Conservation (phyloP, 2,888 invertebrate species). For the Perithous albicinctus region DNA sequence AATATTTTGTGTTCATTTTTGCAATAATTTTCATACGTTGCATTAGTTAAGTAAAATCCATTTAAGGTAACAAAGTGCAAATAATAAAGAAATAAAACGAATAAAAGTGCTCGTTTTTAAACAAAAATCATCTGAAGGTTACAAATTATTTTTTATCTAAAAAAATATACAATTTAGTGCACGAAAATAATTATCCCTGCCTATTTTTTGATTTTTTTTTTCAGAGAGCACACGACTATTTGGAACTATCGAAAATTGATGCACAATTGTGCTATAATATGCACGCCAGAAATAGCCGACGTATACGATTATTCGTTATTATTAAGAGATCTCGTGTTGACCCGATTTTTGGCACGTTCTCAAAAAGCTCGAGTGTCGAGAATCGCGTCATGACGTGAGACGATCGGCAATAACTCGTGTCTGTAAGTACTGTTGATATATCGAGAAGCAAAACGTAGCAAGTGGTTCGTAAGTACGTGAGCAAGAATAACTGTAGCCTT, state of each 20-base stretch:
- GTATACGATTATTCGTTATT: not conserved
- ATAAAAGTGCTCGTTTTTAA: too few relatives aligned
- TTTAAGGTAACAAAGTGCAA: too few relatives aligned
- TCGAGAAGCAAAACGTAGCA: not conserved
- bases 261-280: not conserved
- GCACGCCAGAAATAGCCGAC: not conserved
- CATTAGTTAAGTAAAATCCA: too few relatives aligned
- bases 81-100: too few relatives aligned
- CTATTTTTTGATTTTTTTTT: too few relatives aligned
- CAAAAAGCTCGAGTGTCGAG: constrained; percentile 19
- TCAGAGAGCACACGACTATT: not conserved
- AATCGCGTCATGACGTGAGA: not conserved
- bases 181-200: too few relatives aligned
- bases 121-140: too few relatives aligned
- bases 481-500: not conserved
- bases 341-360: constrained; percentile 28
- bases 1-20: too few relatives aligned
- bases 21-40: too few relatives aligned
- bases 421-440: not conserved
- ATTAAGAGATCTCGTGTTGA: constrained; percentile 22
- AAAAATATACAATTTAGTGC: too few relatives aligned
- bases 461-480: not conserved
- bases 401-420: not conserved
- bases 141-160: too few relatives aligned
- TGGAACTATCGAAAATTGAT: not conserved